Evolutionary conservation across 2,113 vertebrate genomes (phyloP).

Genomic region (Semnornis frantzii): DNA sequence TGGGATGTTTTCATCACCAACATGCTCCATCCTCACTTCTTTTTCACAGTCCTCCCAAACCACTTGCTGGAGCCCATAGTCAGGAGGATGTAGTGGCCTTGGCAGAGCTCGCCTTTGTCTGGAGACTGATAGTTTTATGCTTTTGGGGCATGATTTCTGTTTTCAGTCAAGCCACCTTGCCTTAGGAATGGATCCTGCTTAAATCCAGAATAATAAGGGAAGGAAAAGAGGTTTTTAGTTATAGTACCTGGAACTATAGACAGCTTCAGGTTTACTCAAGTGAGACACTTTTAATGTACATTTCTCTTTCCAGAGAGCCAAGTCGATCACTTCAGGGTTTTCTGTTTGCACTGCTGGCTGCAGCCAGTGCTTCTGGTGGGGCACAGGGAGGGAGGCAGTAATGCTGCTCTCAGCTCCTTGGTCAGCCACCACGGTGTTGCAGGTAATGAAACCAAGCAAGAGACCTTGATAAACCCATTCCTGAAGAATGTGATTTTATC

Average conservation of each 20-base stretch:
- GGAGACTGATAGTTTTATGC: background rate
- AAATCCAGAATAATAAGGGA: background rate
- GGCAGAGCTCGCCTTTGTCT: background rate
- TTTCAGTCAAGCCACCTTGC: background rate
- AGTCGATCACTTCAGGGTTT: background rate
- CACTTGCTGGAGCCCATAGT: background rate
- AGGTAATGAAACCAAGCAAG: background rate
- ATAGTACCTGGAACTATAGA: background rate
- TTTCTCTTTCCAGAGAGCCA: background rate
- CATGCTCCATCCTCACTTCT: background rate
- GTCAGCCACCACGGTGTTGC: background rate
- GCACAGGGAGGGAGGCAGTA: background rate
- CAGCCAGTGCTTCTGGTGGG: background rate
- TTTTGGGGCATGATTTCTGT: background rate
- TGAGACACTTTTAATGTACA: background rate
- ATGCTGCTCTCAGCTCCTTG: background rate
- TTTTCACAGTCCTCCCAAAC: background rate
- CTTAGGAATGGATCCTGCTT: background rate
- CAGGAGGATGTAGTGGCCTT: background rate
- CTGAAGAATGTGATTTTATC: background rate
- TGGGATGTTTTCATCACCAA: fast-evolving
- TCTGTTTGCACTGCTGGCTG: background rate
- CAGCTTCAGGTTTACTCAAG: background rate
- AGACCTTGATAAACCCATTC: background rate
- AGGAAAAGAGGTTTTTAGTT: background rate